Conservation (phyloP, 1,140 invertebrate genomes). For the Phymastichus coffea region DNA sequence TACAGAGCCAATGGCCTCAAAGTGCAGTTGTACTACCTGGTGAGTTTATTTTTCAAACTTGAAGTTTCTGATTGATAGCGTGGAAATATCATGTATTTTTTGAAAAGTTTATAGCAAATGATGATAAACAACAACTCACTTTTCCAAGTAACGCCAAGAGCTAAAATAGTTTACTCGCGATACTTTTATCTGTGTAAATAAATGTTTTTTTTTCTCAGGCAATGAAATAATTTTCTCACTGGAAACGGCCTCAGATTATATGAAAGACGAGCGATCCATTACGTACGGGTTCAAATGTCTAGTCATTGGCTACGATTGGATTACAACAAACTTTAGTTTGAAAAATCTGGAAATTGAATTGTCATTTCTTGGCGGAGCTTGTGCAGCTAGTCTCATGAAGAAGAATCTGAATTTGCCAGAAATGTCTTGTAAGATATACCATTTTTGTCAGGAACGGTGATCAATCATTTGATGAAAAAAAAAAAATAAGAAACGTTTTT, state of each 20-base stretch:
- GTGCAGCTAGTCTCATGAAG: constrained; percentile 84
- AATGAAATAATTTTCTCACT: constrained; percentile 93
- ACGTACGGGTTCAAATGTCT: constrained; percentile 91
- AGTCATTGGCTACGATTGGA: constrained; percentile 89
- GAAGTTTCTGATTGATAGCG: not conserved
- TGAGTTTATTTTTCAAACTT: constrained; percentile 42
- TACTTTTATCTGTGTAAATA: too few relatives aligned
- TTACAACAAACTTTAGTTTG: constrained; percentile 63
- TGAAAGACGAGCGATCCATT: constrained; percentile 83
- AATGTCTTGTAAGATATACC: constrained; percentile 59
- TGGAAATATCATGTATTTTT: too few relatives aligned
- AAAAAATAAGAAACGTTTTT: constrained; percentile 27
- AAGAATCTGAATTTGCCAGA: constrained; percentile 77
- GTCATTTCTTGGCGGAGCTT: constrained; percentile 86
- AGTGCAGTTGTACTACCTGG: constrained; percentile 83
- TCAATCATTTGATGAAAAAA: constrained; percentile 4
- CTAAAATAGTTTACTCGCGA: not conserved
- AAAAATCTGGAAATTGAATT: constrained; percentile 87
- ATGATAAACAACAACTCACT: too few relatives aligned
- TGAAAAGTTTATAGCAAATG: too few relatives aligned
- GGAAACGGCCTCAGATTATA: constrained; percentile 93
- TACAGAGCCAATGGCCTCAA: constrained; percentile 80
- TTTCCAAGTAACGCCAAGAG: not conserved
- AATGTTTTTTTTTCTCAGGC: constrained; percentile 54
- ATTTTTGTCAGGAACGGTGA: too few relatives aligned